Percentiles rank a stretch among this genome's conserved stretches.
Conservation (phyloP, 1,140 invertebrate species). For the Caenorhabditis brenneri region DNA sequence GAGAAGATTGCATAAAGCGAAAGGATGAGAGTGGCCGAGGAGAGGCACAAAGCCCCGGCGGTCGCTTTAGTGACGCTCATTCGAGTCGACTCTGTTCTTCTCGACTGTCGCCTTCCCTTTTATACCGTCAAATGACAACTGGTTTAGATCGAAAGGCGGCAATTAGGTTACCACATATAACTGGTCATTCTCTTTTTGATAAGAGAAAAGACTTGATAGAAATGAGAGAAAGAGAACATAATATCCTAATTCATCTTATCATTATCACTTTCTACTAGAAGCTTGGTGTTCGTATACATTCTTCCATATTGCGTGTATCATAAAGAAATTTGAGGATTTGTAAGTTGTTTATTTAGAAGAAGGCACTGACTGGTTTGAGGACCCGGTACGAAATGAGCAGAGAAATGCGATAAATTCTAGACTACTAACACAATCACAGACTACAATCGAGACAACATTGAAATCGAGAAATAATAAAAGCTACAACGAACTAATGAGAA, state of each 20-base stretch:
- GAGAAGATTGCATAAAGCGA: conserved; percentile 60
- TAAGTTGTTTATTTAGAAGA: background rate
- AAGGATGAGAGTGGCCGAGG: conserved; percentile 62
- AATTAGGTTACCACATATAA: conserved; percentile 36
- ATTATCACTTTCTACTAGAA: background rate
- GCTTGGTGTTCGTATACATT: background rate
- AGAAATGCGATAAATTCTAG: conserved; percentile 5
- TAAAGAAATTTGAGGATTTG: background rate
- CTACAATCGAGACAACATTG: background rate
- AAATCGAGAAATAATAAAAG: background rate
- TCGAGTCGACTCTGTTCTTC: conserved; percentile 39
- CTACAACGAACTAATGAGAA: background rate
- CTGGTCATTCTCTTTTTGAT: background rate
- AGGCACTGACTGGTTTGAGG: background rate
- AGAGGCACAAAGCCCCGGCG: conserved; percentile 63
- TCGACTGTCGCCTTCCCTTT: background rate
- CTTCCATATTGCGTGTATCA: background rate
- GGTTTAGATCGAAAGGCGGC: background rate
- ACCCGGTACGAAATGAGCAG: conserved; percentile 1
- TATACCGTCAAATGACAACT: background rate
- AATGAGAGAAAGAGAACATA: background rate
- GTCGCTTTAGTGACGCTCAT: conserved; percentile 68
- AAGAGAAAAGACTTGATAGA: background rate
- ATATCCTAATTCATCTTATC: conserved; percentile 37
- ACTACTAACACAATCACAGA: conserved; percentile 12